Evolutionary conservation across 2,113 vertebrate species (phyloP).

Genomic region (Reinhardtius hippoglossoides): DNA sequence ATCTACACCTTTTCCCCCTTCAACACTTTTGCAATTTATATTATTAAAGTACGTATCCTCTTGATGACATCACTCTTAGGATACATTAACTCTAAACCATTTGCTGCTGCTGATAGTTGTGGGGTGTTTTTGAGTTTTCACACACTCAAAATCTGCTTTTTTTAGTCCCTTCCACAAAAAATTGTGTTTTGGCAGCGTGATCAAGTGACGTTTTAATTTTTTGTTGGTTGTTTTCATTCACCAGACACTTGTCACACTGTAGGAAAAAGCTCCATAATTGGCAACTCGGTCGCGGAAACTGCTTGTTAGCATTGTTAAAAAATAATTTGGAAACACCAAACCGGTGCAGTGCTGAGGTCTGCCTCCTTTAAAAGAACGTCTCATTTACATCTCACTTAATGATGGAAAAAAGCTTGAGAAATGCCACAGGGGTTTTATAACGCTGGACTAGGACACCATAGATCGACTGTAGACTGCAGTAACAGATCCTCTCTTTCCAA

Average conservation of each 20-base stretch:
- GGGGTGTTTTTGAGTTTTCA: conserved; percentile 49
- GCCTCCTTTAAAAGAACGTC: conserved; percentile 46
- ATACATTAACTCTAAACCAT: conserved; percentile 36
- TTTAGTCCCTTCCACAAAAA: conserved; percentile 30
- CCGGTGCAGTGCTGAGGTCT: conserved; percentile 29
- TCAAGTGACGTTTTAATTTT: conserved; percentile 39
- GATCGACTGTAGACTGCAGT: conserved; percentile 28
- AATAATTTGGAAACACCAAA: conserved; percentile 62
- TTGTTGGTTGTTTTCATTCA: conserved; percentile 65
- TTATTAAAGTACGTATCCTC: conserved; percentile 17
- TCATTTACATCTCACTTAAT: conserved; percentile 62
- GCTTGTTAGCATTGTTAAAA: conserved; percentile 66
- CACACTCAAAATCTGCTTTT: conserved; percentile 57
- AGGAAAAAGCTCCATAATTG: conserved; percentile 65
- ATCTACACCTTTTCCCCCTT: conserved; percentile 29
- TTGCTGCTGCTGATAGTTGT: conserved; percentile 30
- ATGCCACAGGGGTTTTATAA: conserved; percentile 44
- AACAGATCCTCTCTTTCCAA: conserved; percentile 6
- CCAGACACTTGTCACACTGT: conserved; percentile 61
- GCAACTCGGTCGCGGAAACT: conserved; percentile 53
- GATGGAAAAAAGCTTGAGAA: conserved; percentile 62
- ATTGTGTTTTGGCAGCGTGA: conserved; percentile 33
- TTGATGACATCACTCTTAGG: conserved; percentile 32
- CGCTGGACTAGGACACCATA: conserved; percentile 17
- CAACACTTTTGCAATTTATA: conserved; percentile 37